Evolutionary conservation across 1,140 invertebrate species (phyloP).

Genomic region (Amyelois transitella): DNA sequence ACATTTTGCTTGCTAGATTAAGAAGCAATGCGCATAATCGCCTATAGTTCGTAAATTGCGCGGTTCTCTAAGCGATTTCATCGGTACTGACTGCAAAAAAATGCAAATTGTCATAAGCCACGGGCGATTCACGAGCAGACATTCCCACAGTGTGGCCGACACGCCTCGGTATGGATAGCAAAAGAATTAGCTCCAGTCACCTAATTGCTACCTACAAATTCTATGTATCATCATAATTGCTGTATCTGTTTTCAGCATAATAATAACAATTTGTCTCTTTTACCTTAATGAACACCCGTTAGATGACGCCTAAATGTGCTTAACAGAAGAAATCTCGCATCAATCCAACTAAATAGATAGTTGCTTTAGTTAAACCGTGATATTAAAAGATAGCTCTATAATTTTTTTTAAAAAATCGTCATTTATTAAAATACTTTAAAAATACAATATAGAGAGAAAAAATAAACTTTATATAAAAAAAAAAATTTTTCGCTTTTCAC

Average conservation of each 20-base stretch:
- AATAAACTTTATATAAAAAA: too few relatives aligned
- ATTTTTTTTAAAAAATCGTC: too few relatives aligned
- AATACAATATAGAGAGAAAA: too few relatives aligned
- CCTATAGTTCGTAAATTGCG: constrained; percentile 19
- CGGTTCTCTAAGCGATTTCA: constrained; percentile 37
- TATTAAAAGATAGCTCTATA: too few relatives aligned
- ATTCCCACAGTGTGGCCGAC: constrained; percentile 46
- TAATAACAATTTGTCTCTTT: not conserved
- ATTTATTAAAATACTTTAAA: too few relatives aligned
- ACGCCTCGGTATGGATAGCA: constrained; percentile 38
- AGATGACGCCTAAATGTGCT: too few relatives aligned
- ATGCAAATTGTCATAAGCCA: constrained; percentile 67
- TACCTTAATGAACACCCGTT: too few relatives aligned
- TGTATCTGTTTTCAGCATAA: not conserved
- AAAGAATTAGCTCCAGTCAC: constrained; percentile 11
- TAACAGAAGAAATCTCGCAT: too few relatives aligned
- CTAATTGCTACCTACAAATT: not conserved
- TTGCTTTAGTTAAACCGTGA: too few relatives aligned
- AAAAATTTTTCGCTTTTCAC: too few relatives aligned
- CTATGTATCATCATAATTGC: not conserved
- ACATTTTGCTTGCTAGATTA: too few relatives aligned
- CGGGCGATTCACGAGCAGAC: constrained; percentile 50
- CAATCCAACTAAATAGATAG: too few relatives aligned
- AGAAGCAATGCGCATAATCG: not conserved
- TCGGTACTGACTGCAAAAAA: constrained; percentile 62